Evolutionary conservation across 1,140 invertebrate genomes (phyloP), one percentile per base, ranked within the genome.

Genomic region (Bactericera cockerelli): DNA sequence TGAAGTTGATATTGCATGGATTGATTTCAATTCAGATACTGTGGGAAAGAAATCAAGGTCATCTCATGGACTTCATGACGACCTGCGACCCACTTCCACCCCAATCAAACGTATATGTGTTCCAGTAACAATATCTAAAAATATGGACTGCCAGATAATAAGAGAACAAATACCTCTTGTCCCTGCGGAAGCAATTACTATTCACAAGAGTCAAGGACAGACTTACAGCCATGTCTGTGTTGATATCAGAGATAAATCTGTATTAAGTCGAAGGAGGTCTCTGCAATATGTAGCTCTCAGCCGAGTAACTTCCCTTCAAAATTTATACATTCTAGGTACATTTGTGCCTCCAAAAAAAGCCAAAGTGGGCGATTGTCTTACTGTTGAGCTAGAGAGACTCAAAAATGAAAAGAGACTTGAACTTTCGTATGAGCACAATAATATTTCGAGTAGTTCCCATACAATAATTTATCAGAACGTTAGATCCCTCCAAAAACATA

Each of bases 141-240:
- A 28, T 22, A 2, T 28, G 10, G 21, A 26, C 10, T 14, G 2
- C 24, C 56, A 64, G 62, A 33, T 58, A 1, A 33, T 63, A 26
- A 63, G 64, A 58, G 19, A 61, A 21, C 64, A 65, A 59, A 60
- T 63, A 62, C 59, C 63, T n/a, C 13, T 66, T 19, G 56, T 62
- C 16, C 57, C 61, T 22, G 61, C 64, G 3, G 64, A 65, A 59
- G 63, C 64, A 16, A 58, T 65, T 26, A 66, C 65, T 2, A 61
- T 66, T 24, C 63, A 65, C 31, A 64, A 66, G 58, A 62, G 55
- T 55, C 65, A 65, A 59, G 61, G 63, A 19, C 60, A 63, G 58
- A 66, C 65, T 1, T 65, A 64, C 60, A 21, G 63, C 21, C 59
- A 59, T 60, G 49, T 49, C 4, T 4, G 4, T 16, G 8, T 49